Percentiles rank a stretch among this genome's conserved stretches.
phyloP scores from a whole-genome alignment of 2,888 invertebrate species.

The Platypus cylindrus region DNA sequence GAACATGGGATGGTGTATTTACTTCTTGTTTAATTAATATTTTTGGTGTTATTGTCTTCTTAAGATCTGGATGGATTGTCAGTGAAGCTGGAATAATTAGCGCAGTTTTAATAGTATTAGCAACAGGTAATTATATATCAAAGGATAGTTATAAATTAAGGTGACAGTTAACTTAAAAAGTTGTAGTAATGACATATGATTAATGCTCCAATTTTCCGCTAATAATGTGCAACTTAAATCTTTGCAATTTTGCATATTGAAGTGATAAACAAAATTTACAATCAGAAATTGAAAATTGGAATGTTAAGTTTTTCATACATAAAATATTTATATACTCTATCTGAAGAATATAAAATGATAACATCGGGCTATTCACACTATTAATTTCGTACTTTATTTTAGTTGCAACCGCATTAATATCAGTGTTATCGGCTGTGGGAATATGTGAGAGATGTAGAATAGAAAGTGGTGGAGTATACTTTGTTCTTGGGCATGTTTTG shows the following conservation, averaged over 20 bases:
- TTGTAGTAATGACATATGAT: no score
- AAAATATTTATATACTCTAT: no score
- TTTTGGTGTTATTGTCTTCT: constrained; percentile 93
- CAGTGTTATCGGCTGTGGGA: constrained; percentile 89
- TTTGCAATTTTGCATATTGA: constrained; percentile 4
- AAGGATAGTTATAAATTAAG: no score
- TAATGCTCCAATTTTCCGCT: no score
- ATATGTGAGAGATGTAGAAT: constrained; percentile 91
- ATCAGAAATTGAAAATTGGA: background rate
- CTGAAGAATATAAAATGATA: no score
- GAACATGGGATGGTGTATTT: constrained; percentile 97
- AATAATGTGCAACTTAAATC: constrained; percentile 5
- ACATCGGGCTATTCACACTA: background rate
- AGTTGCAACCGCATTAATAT: constrained; percentile 81
- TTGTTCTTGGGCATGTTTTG: constrained; percentile 84
- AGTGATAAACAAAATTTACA: constrained; percentile 1
- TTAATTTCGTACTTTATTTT: constrained; percentile 28
- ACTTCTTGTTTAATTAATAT: constrained; percentile 95
- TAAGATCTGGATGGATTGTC: constrained; percentile 95
- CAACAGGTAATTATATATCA: constrained; percentile 50
- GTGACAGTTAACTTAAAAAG: no score
- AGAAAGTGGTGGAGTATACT: constrained; percentile 96
- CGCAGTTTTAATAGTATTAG: constrained; percentile 68
- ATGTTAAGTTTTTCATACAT: no score
- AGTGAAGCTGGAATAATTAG: constrained; percentile 76